Evolutionary conservation across 2,113 vertebrate genomes (phyloP), one percentile per base, ranked within the genome.

Genomic region (Leucopsar rothschildi): DNA sequence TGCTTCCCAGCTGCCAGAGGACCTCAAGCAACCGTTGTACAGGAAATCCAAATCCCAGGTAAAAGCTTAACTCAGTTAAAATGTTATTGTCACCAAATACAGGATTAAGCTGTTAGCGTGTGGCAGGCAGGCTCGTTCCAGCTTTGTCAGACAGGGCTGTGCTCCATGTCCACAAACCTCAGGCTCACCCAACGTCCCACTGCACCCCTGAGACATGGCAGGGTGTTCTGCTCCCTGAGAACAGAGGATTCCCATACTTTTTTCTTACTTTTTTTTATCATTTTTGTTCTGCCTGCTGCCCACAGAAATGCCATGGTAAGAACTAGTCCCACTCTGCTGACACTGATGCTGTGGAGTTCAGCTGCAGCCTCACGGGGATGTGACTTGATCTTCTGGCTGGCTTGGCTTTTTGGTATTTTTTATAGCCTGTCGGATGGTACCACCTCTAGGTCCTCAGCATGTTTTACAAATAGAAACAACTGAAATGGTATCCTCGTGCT

Each of bases 31-130:
- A 95, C 99, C 99, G 0, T 98, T 99, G 93, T 99, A 99, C 98
- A 99, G 99, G 97, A 99, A 99, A 98, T 99, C 99, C 76, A 99
- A 99, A 97, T 99, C 99, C 97, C 99, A 99, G 99, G 99, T 99
- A 98, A 97, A 96, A 93, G 40, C 87, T 93, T 96, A 94, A 93
- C 83, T 73, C 33, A 11, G 82, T 94, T 92, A 73, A 60, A 93
- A 81, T 60, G 15, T 69, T 86, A 55, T 28, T 95, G 93, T 94
- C n/a, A 25, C 76, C 82, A 90, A 75, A 92, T 88, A 86, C 56
- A 86, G 86, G 93, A 90, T 93, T 93, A 90, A 93, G 42, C 64
- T 16, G 15, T 77, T 87, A 49, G 84, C 45, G 33, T 92, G 92
- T 64, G 82, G 87, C 56, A 70, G 79, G 37, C 63, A 40, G 27